phyloP scores from a whole-genome alignment of 2,797 vertebrate genomes.

The Periparus ater region DNA sequence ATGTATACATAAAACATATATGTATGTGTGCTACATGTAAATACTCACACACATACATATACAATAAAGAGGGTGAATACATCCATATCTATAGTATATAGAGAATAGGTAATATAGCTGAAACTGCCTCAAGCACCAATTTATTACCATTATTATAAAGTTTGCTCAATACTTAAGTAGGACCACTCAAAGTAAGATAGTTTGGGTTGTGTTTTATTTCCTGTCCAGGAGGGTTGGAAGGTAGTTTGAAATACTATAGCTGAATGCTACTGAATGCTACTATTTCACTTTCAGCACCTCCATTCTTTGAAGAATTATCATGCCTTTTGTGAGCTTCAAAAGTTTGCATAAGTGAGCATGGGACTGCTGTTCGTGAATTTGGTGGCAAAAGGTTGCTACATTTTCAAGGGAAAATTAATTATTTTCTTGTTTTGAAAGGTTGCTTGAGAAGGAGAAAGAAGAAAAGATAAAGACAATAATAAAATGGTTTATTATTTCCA shows the following conservation, averaged over 20 bases:
- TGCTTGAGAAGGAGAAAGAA: constrained; percentile 39
- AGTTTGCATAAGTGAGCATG: background rate
- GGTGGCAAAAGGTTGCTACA: background rate
- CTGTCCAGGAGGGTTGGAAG: background rate
- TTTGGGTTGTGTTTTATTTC: background rate
- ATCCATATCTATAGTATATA: constrained; percentile 10
- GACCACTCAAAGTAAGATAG: constrained; percentile 69
- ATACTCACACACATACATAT: constrained; percentile 64
- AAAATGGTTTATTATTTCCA: constrained; percentile 66
- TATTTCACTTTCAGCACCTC: background rate
- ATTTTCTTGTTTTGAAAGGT: background rate
- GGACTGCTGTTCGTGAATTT: background rate
- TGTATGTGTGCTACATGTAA: constrained; percentile 66
- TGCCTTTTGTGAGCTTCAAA: background rate
- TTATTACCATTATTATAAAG: constrained; percentile 72
- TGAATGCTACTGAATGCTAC: background rate
- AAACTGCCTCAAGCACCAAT: constrained; percentile 82
- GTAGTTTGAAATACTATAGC: background rate
- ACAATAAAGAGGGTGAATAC: constrained; percentile 24
- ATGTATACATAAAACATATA: constrained; percentile 42
- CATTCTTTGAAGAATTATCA: background rate
- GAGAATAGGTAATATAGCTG: constrained; percentile 60
- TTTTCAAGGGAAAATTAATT: background rate
- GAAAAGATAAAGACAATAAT: constrained; percentile 58
- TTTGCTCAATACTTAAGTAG: constrained; percentile 60